These are phyloP conservation scores for Noctua pronuba DNA, from an alignment of 2,888 invertebrate species.

Conservation along the genomic window DNA sequence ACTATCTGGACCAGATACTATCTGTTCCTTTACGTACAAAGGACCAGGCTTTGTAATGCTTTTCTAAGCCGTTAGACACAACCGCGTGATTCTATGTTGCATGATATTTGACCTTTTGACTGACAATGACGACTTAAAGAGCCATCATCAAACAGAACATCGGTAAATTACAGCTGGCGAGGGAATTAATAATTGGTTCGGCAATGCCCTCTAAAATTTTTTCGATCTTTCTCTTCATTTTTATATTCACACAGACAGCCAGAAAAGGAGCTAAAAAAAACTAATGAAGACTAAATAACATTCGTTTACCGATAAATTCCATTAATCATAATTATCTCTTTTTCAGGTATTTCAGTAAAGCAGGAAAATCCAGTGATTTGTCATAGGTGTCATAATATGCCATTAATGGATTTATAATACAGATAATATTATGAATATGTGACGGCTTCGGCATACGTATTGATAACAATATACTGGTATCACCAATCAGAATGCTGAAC, in stretches of 20 bases:
- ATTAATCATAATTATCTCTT: background rate
- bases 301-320: background rate
- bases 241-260: background rate
- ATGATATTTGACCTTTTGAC: background rate
- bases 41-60: background rate
- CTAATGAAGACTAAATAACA: background rate
- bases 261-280: background rate
- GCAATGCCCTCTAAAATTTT: background rate
- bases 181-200: background rate
- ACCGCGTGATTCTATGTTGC: background rate
- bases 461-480: slow-evolving; percentile 21
- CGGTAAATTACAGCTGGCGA: background rate
- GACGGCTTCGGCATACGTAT: background rate
- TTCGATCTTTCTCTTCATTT: background rate
- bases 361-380: slow-evolving; percentile 26
- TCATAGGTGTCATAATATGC: slow-evolving; percentile 6
- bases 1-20: accelerated
- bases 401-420: slow-evolving; percentile 18
- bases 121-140: background rate
- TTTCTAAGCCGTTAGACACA: background rate
- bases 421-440: slow-evolving; percentile 4
- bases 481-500: slow-evolving; percentile 34
- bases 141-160: background rate
- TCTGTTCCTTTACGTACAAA: background rate
- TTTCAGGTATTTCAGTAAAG: slow-evolving; percentile 6